phyloP scores from a whole-genome alignment of 2,113 vertebrate species.

The Stomatorhinus ivindoensis region DNA sequence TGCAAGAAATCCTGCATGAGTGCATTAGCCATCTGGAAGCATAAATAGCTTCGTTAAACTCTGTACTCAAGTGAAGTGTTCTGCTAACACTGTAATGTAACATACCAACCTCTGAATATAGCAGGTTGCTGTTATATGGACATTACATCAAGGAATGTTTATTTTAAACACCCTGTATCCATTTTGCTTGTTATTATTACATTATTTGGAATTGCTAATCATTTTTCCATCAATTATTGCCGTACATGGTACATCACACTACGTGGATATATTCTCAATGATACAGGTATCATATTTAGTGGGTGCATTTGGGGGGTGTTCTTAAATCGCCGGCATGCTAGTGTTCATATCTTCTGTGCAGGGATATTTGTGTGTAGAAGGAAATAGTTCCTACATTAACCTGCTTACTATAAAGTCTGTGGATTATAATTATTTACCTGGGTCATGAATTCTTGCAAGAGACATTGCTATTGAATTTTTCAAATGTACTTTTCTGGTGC shows the following conservation, averaged over 20 bases:
- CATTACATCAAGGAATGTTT: not conserved
- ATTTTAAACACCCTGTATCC: not conserved
- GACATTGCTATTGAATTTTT: no score
- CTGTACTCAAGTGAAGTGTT: not conserved
- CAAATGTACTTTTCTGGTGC: no score
- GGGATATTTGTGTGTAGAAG: no score
- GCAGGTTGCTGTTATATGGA: not conserved
- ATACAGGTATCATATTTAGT: not conserved
- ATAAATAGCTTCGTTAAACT: constrained; percentile 12
- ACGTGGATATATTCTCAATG: not conserved
- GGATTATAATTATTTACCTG: no score
- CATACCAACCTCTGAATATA: not conserved
- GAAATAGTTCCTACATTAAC: no score
- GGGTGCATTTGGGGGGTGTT: not conserved
- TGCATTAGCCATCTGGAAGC: constrained; percentile 9
- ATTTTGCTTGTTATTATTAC: not conserved
- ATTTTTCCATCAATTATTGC: not conserved
- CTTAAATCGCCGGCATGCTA: not conserved
- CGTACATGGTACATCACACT: not conserved
- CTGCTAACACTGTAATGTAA: constrained; percentile 1
- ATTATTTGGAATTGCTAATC: not conserved
- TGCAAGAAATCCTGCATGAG: constrained; percentile 15
- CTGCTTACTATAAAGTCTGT: no score
- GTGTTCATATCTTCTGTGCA: no score
- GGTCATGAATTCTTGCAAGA: no score